Base-by-base conservation (phyloP, 1,140 invertebrate species). In the Uloborus diversus region DNA sequence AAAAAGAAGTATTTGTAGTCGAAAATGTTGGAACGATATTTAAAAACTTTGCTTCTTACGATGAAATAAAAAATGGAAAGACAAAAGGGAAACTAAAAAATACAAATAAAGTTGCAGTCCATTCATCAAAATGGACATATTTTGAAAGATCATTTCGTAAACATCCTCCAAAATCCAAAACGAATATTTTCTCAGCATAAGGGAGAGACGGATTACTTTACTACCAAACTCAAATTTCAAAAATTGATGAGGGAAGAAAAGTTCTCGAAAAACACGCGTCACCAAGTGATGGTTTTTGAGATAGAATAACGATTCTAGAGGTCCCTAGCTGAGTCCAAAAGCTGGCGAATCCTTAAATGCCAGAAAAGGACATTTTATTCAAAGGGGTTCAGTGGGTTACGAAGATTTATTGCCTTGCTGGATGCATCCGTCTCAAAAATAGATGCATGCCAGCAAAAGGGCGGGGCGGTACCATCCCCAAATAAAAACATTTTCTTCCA, bases 401-500 rank as follows among this genome's bases (percentile, higher is more conserved):
- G 73, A 78, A 78, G 73, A 78, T 78, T 78, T 78, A 78, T 78
- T 78, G 59, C 73, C 51, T 56, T 23, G 14, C 30, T 65, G 49
- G 17, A 51, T 27, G 33, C 57, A 64, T 75, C 73, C 65, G 37
- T 66, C 47, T 57, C 7, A 25, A 33, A 78, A 78, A 78, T 78
- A 78, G 73, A 78, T 78, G 73, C 73, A 78, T 37, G 62, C 70
- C 70, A 62, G 30, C 20, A 25, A 17, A 59, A 23, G 23, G 53
- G 14, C 17, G 42, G 25, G 35, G 32, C 28, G 66, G 56, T 56
- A 30, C 23, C 35, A 23, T 33, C 57, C 28, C 37, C 37, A 62
- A 73, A 73, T 73, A 73, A 73, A 73, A 73, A 73, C 70, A 62
- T 57, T 73, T 73, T 73, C 70, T 73, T 73, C 70, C 59, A 71